Evolutionary conservation across 2,797 vertebrate species (phyloP), one percentile per base, ranked within the genome.

Genomic region (Miopithecus talapoin): DNA sequence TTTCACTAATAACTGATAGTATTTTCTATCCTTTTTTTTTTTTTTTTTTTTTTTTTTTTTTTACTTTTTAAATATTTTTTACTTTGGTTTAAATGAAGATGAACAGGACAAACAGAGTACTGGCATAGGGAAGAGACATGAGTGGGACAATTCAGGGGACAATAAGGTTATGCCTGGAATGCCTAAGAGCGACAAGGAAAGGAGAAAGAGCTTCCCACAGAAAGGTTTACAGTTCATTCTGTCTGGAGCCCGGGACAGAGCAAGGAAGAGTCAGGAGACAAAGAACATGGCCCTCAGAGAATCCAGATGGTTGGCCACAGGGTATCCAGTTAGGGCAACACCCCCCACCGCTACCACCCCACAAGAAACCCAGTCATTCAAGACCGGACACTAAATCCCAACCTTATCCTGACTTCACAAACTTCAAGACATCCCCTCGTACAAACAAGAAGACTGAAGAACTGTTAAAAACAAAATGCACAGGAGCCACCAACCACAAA

Each of bases 1-100:
- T 91, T 95, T 68, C 46, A 85, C 75, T 89, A 76, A 74, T 59
- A 79, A 78, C 33, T 92, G 83, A 78, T 36, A 55, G 5, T 1
- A 53, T 39, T 33, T 85, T 68, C 39, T 43, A 5, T 36, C 9
- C n/a, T 43, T 57, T 55, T 28, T 39, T 39, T 39, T 39, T 39
- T 39, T 39, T 39, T 39, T 39, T 39, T 39, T 39, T 19, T 75
- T 46, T 3, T 46, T 48, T 14, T 48, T 48, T 50, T 88, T 70
- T 85, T 21, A 41, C 28, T 43, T 46, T 19, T 4, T n/a, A 70
- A 72, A 13, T 79, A 7, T 22, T 5, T 72, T 46, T 74, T 36
- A 2, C 26, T 88, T 26, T 57, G 22, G 21, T 88, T 75, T 39
- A 72, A 72, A 64, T 24, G 2, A 8, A 4, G 17, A 74, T 11